Conservation (phyloP, 2,888 invertebrate species). For the Lysandra bellargus region DNA sequence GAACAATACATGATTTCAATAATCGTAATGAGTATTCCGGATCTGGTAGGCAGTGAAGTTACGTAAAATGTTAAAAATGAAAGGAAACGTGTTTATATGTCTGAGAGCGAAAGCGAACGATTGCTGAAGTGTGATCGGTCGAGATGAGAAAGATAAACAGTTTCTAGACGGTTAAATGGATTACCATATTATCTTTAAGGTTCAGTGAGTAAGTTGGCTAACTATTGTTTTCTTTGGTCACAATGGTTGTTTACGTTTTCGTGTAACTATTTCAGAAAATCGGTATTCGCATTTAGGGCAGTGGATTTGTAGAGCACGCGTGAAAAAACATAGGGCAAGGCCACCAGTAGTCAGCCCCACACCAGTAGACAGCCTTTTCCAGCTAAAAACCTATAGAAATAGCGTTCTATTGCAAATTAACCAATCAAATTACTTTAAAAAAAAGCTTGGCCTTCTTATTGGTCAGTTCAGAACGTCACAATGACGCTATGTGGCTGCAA, state of each 20-base stretch:
- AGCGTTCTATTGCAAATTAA: too few species aligned
- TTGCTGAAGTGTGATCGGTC: conserved; percentile 21
- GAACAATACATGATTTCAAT: conserved; percentile 22
- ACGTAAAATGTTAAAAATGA: conserved; percentile 44
- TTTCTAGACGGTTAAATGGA: conserved; percentile 2
- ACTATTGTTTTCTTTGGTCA: neutral
- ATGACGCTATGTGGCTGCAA: too few species aligned
- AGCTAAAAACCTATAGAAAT: too few species aligned
- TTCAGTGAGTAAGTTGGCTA: conserved; percentile 16
- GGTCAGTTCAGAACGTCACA: too few species aligned
- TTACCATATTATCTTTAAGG: conserved; percentile 16
- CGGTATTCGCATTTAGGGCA: neutral
- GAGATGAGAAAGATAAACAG: conserved; percentile 28
- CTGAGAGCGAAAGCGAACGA: conserved; percentile 45
- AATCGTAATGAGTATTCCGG: conserved; percentile 10
- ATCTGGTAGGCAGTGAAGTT: conserved; percentile 36
- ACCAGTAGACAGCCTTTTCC: too few species aligned
- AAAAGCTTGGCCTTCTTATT: too few species aligned
- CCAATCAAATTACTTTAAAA: too few species aligned
- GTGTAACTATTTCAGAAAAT: neutral
- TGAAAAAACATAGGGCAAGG: neutral
- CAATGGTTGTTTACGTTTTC: neutral
- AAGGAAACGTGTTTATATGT: conserved; percentile 36
- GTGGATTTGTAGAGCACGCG: neutral
- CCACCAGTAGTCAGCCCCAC: too few species aligned